These are phyloP conservation scores for Otolemur garnettii DNA, from an alignment of 2,113 vertebrate species.

Conservation along the genomic window DNA sequence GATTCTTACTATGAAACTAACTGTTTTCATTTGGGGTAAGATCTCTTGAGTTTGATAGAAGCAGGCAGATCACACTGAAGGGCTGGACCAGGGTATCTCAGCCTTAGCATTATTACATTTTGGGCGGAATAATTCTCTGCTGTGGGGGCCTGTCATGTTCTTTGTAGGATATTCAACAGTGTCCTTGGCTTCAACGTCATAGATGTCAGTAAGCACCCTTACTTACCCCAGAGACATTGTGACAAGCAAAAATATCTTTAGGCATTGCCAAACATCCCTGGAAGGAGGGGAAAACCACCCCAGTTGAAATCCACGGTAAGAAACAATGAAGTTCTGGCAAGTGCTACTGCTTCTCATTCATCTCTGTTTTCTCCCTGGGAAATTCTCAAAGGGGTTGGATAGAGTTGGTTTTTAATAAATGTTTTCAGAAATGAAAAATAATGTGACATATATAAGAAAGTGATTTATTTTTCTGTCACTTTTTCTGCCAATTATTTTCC, in stretches of 20 bases:
- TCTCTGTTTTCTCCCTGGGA: neutral
- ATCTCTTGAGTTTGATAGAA: neutral
- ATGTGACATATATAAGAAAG: neutral
- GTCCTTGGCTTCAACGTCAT: neutral
- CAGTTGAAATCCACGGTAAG: neutral
- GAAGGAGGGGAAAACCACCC: neutral
- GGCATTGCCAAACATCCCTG: neutral
- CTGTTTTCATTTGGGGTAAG: neutral
- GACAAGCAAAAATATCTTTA: neutral
- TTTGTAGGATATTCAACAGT: neutral
- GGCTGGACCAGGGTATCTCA: neutral
- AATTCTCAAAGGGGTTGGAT: neutral
- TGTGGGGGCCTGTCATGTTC: neutral
- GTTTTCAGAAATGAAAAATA: neutral
- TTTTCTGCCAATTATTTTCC: constrained; percentile 8
- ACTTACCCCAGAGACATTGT: neutral
- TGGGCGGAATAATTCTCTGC: neutral
- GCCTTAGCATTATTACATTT: neutral
- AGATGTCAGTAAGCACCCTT: neutral
- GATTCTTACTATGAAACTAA: neutral
- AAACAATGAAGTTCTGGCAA: neutral
- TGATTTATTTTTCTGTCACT: neutral
- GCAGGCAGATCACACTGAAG: neutral
- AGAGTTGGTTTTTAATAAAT: neutral
- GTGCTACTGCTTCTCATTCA: neutral